A percentile compares a stretch with the other conserved stretches of the same genome.
phyloP scores from a whole-genome alignment of 1,140 invertebrate genomes.

The Meteorus sp. region DNA sequence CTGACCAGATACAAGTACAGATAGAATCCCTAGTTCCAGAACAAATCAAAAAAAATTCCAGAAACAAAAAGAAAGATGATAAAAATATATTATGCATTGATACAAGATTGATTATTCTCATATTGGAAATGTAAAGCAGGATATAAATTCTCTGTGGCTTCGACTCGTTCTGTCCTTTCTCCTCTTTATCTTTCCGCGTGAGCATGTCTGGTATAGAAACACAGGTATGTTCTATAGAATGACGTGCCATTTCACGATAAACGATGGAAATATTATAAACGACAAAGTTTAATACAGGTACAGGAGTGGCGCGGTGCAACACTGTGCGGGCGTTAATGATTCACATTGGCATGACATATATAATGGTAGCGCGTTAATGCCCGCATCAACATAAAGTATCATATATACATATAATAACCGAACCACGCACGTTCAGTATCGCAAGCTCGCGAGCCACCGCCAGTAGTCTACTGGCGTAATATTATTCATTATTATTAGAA shows the following conservation, averaged over 20 bases:
- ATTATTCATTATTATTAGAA: constrained; percentile 24
- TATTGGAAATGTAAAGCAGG: too few species aligned
- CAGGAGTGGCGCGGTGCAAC: constrained; percentile 5
- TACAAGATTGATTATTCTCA: too few species aligned
- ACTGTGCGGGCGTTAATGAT: constrained; percentile 18
- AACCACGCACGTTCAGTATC: not conserved
- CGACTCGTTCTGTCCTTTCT: too few species aligned
- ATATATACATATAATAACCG: too few species aligned
- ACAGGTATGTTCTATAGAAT: too few species aligned
- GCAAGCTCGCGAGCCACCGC: not conserved
- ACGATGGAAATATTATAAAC: not conserved
- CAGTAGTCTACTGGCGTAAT: not conserved
- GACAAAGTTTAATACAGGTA: not conserved
- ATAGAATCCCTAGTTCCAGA: constrained; percentile 73
- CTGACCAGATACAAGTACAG: constrained; percentile 79
- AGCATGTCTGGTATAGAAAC: too few species aligned
- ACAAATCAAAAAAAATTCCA: too few species aligned
- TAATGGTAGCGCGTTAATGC: constrained; percentile 4
- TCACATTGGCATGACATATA: not conserved
- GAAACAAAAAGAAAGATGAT: too few species aligned
- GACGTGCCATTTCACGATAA: not conserved
- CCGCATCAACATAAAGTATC: constrained; percentile 25
- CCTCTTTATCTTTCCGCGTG: too few species aligned
- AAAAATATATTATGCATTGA: not conserved
- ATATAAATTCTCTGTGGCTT: too few species aligned